A percentile compares a stretch with the other conserved stretches of the same genome.
Conservation (phyloP, 2,113 vertebrate genomes). For the Alectura lathami region DNA sequence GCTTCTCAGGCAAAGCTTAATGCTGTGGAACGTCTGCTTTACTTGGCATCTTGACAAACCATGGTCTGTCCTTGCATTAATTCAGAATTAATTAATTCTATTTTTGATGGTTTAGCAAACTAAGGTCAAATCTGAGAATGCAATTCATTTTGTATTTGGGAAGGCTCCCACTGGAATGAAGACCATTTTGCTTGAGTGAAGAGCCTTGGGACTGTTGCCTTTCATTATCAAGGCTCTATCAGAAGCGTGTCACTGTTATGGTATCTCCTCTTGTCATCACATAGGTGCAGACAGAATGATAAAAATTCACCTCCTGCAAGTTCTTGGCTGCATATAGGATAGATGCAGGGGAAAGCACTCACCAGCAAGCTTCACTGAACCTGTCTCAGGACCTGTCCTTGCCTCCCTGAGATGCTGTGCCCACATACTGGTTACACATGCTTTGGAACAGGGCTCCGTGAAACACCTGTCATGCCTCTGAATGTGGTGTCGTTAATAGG, state of each 20-base stretch:
- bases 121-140: background rate
- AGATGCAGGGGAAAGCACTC: background rate
- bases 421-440: background rate
- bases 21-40: conserved; percentile 12
- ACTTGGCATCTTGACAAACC: background rate
- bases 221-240: background rate
- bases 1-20: background rate
- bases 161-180: background rate
- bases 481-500: background rate
- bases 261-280: background rate
- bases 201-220: background rate
- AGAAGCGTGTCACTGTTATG: background rate
- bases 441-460: conserved; percentile 5
- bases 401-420: background rate
- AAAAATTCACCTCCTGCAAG: background rate
- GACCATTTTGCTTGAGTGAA: background rate
- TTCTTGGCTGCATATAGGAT: background rate
- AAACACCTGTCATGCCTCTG: conserved; percentile 38
- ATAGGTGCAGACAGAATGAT: background rate
- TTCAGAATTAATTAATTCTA: background rate
- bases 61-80: background rate
- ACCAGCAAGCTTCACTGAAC: background rate
- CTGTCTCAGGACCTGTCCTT: background rate
- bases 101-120: conserved; percentile 7
- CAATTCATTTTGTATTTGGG: background rate